Evolutionary conservation across 2,888 invertebrate species (phyloP).

Genomic region (Stenichneumon culpator): DNA sequence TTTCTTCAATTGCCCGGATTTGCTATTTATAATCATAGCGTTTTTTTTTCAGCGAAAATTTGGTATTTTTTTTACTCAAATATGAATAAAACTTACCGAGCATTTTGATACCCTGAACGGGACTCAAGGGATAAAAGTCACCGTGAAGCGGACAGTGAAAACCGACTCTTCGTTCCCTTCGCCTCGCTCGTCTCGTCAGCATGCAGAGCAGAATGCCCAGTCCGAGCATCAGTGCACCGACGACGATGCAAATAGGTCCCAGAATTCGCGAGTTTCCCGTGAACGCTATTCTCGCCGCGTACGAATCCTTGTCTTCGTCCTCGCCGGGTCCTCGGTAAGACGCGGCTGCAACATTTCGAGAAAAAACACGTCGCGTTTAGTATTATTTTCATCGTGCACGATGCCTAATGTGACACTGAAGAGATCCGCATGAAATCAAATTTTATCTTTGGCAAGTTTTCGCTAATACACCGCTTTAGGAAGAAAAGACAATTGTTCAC

Average conservation of each 20-base stretch:
- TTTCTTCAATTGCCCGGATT: too few relatives aligned
- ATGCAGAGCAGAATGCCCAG: slow-evolving; percentile 89
- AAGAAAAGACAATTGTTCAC: too few relatives aligned
- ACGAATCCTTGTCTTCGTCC: slow-evolving; percentile 90
- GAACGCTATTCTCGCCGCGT: slow-evolving; percentile 90
- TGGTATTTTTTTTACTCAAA: background rate
- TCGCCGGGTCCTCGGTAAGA: slow-evolving; percentile 91
- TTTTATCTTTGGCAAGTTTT: too few relatives aligned
- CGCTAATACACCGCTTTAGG: too few relatives aligned
- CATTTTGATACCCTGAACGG: slow-evolving; percentile 86
- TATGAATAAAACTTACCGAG: slow-evolving; percentile 76
- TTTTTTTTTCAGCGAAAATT: too few relatives aligned
- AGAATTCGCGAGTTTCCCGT: slow-evolving; percentile 91
- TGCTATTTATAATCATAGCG: too few relatives aligned
- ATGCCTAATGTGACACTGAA: background rate
- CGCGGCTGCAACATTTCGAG: slow-evolving; percentile 87
- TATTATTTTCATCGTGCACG: slow-evolving; percentile 3
- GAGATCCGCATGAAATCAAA: too few relatives aligned
- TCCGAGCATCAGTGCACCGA: slow-evolving; percentile 90
- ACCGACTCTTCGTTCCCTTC: slow-evolving; percentile 89
- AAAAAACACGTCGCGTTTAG: slow-evolving; percentile 10
- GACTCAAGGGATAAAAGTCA: slow-evolving; percentile 91
- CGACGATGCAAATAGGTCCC: slow-evolving; percentile 91
- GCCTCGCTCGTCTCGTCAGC: slow-evolving; percentile 89
- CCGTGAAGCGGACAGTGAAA: slow-evolving; percentile 93